Base-by-base conservation (phyloP, 2,888 invertebrate species). In the Dryocosmus kuriphilus region DNA sequence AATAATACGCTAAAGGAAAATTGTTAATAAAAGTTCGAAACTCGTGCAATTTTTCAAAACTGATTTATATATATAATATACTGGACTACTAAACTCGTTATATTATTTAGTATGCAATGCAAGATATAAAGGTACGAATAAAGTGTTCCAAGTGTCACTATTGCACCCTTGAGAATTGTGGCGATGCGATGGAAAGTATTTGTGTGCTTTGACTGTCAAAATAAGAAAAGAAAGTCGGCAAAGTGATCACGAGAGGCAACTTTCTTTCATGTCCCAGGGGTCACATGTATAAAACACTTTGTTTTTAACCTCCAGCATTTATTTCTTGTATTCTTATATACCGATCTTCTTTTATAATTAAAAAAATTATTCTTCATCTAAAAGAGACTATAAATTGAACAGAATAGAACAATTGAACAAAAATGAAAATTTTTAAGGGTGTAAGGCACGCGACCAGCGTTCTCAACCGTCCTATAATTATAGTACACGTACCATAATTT, bases 161-260 rank as follows among this genome's bases (percentile, higher is more conserved):
- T 46, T 46, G 30, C 30, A 67, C 67, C 67, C 67, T 9, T n/a
- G 67, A 46, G 67, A 67, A 14, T 67, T 67, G 67, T 67, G 67
- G 67, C 46, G 46, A 41, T 67, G 67, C 46, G 46, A 41, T 67
- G 67, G 67, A 67, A 67, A 67, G 46, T 67, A 67, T 51, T 51
- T 67, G 67, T 67, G 67, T 67, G 46, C 67, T 51, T 67, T 67
- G 46, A 67, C 67, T 67, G 67, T 41, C 41, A 67, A 67, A 67
- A 67, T 46, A 67, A 67, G 67, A 67, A 67, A 27, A 67, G 67
- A 67, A 67, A 67, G 51, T 67, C 30, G 27, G 27, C 67, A 46
- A 67, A 67, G 67, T 67, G 41, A 67, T 67, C 27, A 16, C 67
- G n/a, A 9, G 67, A 67, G 46, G n/a, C 41, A 67, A 67, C 67